Evolutionary conservation across 1,140 invertebrate genomes (phyloP).

Genomic region (Drosophila athabasca): DNA sequence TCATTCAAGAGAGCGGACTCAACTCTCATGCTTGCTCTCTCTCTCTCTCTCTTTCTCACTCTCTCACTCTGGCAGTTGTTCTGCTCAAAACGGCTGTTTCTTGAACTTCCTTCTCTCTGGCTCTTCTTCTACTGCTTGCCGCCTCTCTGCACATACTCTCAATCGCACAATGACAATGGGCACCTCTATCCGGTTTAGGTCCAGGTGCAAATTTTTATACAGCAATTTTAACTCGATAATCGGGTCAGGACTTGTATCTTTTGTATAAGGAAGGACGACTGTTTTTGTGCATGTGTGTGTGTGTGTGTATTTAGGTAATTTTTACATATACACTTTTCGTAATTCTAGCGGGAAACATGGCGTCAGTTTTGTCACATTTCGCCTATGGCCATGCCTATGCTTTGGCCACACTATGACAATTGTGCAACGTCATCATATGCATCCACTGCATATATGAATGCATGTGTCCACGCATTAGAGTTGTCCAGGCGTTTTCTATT

Average conservation of each 20-base stretch:
- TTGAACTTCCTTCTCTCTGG: conserved; percentile 18
- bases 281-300: conserved; percentile 29
- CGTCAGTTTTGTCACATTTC: conserved; percentile 55
- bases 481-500: conserved; percentile 7
- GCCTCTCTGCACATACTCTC: no score
- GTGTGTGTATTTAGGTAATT: conserved; percentile 6
- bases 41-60: conserved; percentile 17
- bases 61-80: conserved; percentile 14
- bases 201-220: conserved; percentile 80
- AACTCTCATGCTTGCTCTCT: conserved; percentile 14
- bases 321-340: conserved; percentile 43
- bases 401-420: conserved; percentile 3
- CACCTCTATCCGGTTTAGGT: conserved; percentile 79
- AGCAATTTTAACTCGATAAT: conserved; percentile 77
- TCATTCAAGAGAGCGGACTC: conserved; percentile 7
- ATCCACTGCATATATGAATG: neutral
- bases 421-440: conserved; percentile 52
- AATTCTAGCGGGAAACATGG: conserved; percentile 76
- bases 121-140: conserved; percentile 29
- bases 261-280: conserved; percentile 24
- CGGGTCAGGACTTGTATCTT: conserved; percentile 64
- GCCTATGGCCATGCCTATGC: neutral
- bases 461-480: conserved; percentile 19
- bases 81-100: conserved; percentile 44
- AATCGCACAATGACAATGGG: conserved; percentile 60